Evolutionary conservation across 2,797 vertebrate species (phyloP), one percentile per base, ranked within the genome.

Genomic region (Chaunax sp.): DNA sequence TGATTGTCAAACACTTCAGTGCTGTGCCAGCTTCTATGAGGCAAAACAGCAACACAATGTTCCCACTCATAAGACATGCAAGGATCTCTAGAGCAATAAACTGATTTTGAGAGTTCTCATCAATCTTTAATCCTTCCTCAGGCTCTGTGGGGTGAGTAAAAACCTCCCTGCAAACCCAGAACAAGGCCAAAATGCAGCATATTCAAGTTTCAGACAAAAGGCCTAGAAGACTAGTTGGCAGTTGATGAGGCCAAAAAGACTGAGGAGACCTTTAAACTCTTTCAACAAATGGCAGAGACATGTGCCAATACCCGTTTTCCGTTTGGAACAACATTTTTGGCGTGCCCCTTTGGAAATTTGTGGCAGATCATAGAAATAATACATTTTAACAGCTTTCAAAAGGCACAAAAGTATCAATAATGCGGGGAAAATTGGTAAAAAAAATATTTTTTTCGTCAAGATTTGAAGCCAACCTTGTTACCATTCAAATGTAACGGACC

Each of bases 101-200:
- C 87, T 85, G 87, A 89, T 84, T 91, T 87, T 90, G 89, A 93
- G 90, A 86, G 91, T 83, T 67, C 82, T 92, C 89, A 91, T 92
- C 90, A 92, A 92, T 92, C 85, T 91, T 92, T 91, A 90, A 92
- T 92, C 80, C 80, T 77, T 91, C 90, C 88, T 86, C 64, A 4
- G 87, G 87, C 87, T 88, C 79, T 2, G 49, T 49, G 55, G 86
- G 84, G 86, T 45, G 81, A 87, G 88, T 87, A 88, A 89, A 90
- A 90, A 74, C 65, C 81, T 78, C 63, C 62, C 78, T 70, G 69
- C 78, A 81, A 89, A 90, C 85, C 66, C 82, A 83, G 83, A 86
- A 81, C 35, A 55, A 86, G 84, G 72, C 61, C 55, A 23, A 57
- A 87, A 86, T 89, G 77, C 77, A 50, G 77, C 73, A 79, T 52